Evolutionary conservation across 2,888 invertebrate genomes (phyloP), one percentile per base, ranked within the genome.

Genomic region (Cynaeus angustus): DNA sequence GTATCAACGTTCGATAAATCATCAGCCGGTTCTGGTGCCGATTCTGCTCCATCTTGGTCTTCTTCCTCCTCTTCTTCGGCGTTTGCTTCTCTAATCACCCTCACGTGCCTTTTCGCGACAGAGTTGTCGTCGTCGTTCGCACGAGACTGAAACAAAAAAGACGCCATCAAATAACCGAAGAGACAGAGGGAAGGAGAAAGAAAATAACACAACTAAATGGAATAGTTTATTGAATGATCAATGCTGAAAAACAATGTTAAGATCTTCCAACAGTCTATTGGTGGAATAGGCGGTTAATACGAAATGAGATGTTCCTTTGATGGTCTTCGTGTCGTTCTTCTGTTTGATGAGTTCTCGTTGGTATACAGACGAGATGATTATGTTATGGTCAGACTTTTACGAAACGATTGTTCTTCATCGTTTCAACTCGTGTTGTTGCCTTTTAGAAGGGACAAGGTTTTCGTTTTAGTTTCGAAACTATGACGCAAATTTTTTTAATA

Each of bases 1-100:
- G 85, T 87, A 77, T 92, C 92, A 65, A 89, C 88, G 79, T 92
- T 91, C 75, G 91, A 91, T 76, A 92, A 88, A 80, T 93, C 89
- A 81, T 93, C 90, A 79, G 91, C 91, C 75, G 93, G 89, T 78
- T 88, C 88, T 70, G 90, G 90, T 55, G 91, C 89, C 16, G 89
- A 88, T 68, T 84, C 83, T 7, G 85, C 84, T 5, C 78, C 81
- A 6, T 83, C 82, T 76, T 85, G 84, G 62, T 86, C 86, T 13
- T 43, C 56, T 41, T 58, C 68, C 65, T 80, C 79, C 46, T 80
- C 79, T 58, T 74, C 66, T 28, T 66, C 72, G 55, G 70, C 76
- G 33, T 67, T 80, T 45, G 79, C 81, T 56, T 79, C 82, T 74
- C 84, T 78, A 45, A 78, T 73, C 70, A 79, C 82, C 75, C 84